Evolutionary conservation across 2,797 vertebrate species (phyloP).

Genomic region (Nyctibius grandis): DNA sequence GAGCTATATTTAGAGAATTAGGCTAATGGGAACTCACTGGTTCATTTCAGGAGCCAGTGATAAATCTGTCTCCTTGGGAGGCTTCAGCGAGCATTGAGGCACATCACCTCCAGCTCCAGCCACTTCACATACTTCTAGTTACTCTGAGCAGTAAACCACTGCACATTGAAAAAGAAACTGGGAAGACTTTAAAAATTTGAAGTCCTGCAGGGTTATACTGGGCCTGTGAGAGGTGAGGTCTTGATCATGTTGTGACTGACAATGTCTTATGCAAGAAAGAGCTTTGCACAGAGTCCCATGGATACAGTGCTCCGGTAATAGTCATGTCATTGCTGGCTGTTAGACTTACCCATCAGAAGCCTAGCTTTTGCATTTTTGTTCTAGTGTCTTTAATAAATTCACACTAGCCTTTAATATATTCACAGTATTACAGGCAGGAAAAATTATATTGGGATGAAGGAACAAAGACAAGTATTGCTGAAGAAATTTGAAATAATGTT

Average conservation of each 20-base stretch:
- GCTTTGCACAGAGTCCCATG: not conserved
- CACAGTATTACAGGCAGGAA: not conserved
- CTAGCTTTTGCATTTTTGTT: not conserved
- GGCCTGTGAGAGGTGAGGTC: not conserved
- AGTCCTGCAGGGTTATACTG: not conserved
- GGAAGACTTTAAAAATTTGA: not conserved
- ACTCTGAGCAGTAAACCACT: not conserved
- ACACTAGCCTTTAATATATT: not conserved
- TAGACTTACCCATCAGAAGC: not conserved
- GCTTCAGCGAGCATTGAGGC: not conserved
- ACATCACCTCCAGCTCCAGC: not conserved
- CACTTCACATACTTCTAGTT: not conserved
- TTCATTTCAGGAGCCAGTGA: not conserved
- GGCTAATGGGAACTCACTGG: not conserved
- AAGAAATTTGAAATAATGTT: constrained; percentile 5
- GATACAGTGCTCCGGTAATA: rapidly evolving
- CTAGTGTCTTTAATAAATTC: not conserved
- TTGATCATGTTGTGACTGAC: not conserved
- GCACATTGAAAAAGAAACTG: not conserved
- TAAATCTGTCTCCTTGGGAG: not conserved
- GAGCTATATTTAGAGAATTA: not conserved
- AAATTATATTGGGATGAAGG: not conserved
- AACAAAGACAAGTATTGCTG: not conserved
- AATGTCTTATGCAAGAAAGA: not conserved
- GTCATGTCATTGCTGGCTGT: not conserved